Evolutionary conservation across 2,888 invertebrate genomes (phyloP), one percentile per base, ranked within the genome.

Genomic region (Cactoblastis cactorum): DNA sequence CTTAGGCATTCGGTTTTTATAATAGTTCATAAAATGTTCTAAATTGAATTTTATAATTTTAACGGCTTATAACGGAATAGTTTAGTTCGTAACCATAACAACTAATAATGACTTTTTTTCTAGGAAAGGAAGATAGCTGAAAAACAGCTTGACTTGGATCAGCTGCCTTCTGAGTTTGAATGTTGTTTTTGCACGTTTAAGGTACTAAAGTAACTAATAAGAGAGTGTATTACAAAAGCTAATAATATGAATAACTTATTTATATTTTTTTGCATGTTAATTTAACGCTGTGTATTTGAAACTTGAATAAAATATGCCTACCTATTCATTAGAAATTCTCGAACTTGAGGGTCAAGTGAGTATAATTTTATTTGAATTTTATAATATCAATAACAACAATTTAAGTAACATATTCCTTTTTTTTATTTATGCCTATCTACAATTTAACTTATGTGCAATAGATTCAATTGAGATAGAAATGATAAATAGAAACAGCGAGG

Each of bases 111-210:
- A 86, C 69, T 86, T 75, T 86, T 79, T 83, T 90, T 90, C 77
- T 90, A 92, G 91, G 92, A 92, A 85, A 92, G 93, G 93, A 93
- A 92, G 92, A 91, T 90, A 83, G 92, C 91, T 88, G 92, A 92
- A 80, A 92, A 92, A 90, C 91, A 91, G 86, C 93, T 94, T 87
- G 93, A 93, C 92, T 91, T 94, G 91, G 95, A 96, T 92, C 96
- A 96, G 92, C 93, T 96, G 90, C 96, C 96, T 91, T 96, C 95
- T 92, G 96, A 96, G 92, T 96, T 96, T 93, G 97, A 97, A 93
- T 97, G 97, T 95, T 97, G 96, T 94, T 97, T 96, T 95, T 97
- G 96, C 94, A 96, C 95, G 90, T 94, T 95, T 87, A 96, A 96
- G 96, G 96, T 96, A 95, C 85, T 88, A 86, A 53, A 87, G 71